Evolutionary conservation across 2,797 vertebrate species (phyloP).

Genomic region (Sebastes iracundus): DNA sequence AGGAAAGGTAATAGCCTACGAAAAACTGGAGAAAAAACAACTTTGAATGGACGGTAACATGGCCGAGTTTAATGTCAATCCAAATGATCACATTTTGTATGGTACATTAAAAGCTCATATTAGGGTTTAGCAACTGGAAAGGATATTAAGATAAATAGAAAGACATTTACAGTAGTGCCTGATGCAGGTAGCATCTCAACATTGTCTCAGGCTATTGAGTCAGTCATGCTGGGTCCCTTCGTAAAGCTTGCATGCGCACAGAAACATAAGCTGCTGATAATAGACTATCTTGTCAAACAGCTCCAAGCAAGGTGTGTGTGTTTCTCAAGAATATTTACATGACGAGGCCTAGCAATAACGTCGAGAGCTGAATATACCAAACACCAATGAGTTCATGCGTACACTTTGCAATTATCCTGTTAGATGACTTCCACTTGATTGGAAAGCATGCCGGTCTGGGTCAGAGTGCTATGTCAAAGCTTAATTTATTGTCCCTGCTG

Average conservation of each 20-base stretch:
- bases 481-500: conserved; percentile 69
- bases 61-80: conserved; percentile 4
- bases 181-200: conserved; percentile 11
- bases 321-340: conserved; percentile 8
- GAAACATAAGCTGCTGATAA: conserved; percentile 9
- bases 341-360: neutral
- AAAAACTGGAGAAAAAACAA: conserved; percentile 1
- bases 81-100: conserved; percentile 15
- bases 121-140: conserved; percentile 8
- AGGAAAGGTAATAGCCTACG: conserved; percentile 15
- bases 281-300: neutral
- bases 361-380: neutral
- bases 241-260: conserved; percentile 13
- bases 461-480: conserved; percentile 29
- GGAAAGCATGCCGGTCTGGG: conserved; percentile 22
- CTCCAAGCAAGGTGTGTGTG: neutral
- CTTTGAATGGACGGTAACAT: conserved; percentile 1
- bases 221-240: neutral
- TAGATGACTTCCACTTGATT: conserved; percentile 16
- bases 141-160: conserved; percentile 7
- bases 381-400: conserved; percentile 29
- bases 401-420: conserved; percentile 30
- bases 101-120: conserved; percentile 30
- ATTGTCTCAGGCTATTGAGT: conserved; percentile 1
- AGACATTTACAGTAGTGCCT: neutral